These are phyloP conservation scores for Graptemys geographica DNA, from an alignment of 2,797 vertebrate species.

Conservation along the genomic window DNA sequence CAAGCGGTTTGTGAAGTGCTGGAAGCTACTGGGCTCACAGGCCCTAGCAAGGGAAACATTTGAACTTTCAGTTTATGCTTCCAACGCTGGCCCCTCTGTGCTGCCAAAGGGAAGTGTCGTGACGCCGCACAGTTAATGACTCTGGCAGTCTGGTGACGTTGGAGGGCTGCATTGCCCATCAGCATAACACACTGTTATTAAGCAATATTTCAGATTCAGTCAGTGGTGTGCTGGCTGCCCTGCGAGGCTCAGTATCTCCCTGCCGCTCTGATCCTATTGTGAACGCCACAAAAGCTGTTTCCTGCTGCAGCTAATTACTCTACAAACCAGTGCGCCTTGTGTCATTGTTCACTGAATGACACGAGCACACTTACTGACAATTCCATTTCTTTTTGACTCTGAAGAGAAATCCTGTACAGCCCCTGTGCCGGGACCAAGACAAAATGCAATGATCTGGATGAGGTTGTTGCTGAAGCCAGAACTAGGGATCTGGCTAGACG, in stretches of 20 bases:
- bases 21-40: background rate
- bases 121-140: background rate
- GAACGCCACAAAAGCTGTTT: background rate
- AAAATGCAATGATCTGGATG: too few species aligned
- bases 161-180: background rate
- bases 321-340: background rate
- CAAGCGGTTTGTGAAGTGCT: background rate
- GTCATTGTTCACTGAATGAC: background rate
- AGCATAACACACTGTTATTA: background rate
- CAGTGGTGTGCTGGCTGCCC: background rate
- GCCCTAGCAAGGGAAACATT: background rate
- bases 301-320: background rate
- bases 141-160: background rate
- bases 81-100: background rate
- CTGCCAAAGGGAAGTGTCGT: background rate
- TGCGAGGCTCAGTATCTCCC: too few species aligned
- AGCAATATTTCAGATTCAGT: background rate
- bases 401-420: background rate
- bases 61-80: background rate
- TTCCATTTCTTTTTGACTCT: background rate
- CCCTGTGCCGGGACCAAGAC: too few species aligned
- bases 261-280: background rate
- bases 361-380: background rate
- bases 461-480: background rate
- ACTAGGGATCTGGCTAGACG: too few species aligned